Evolutionary conservation across 2,113 vertebrate genomes (phyloP), one percentile per base, ranked within the genome.

Genomic region (Podilymbus podiceps): DNA sequence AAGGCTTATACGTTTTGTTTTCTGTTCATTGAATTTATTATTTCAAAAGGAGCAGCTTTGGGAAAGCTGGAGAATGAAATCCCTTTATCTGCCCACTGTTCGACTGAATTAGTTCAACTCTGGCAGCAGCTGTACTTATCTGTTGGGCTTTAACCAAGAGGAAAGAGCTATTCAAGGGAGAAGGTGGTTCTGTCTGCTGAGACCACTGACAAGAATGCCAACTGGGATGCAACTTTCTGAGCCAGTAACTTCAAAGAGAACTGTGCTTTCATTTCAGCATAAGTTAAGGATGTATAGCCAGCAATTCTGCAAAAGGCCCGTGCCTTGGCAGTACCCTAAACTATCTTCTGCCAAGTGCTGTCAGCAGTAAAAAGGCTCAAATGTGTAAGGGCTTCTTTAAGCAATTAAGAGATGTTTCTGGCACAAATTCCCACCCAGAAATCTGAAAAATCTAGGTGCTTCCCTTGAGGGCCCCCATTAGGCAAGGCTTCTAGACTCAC

Each of bases 11-110:
- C 0, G 3, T 71, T 95, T 95, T 95, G 52, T 82, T 87, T 89
- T 90, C 69, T 87, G 20, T 53, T 89, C 60, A 72, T 52, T 95
- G 69, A 78, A 90, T 92, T 89, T 81, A 40, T 9, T 44, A 14
- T 87, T 95, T 94, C 68, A 78, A 72, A 95, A 75, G 33, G n/a
- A 89, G 17, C n/a, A 20, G 68, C 64, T 87, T 58, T 78, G 21
- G 60, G 33, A 85, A 87, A 81, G 47, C 64, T 89, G 84, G 24
- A 85, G 80, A 91, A 89, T 89, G 40, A 95, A 95, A 92, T 91
- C 87, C 91, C 64, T 84, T 92, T 92, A 96, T 92, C 80, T 91
- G 58, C 92, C 64, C 56, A 44, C 12, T 10, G 42, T 42, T 42
- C 42, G 12, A 42, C 42, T 86, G 89, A 93, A 71, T 86, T 93